Percentiles rank a stretch among this genome's conserved stretches.
Conservation (phyloP, 2,113 vertebrate genomes). For the Halichoerus grypus region DNA sequence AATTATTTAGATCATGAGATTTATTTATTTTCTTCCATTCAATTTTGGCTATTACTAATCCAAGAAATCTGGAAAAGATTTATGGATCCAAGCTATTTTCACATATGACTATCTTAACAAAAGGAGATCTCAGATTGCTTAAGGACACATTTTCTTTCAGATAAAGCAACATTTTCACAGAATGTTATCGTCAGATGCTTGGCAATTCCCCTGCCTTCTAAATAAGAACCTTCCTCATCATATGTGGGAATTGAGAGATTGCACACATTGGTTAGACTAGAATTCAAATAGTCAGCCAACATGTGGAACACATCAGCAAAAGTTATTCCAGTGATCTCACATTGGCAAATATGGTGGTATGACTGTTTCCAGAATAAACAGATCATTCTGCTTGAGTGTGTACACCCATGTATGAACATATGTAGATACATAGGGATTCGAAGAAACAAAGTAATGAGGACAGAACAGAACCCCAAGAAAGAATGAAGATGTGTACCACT, state of each 20-base stretch:
- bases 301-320: constrained; percentile 57
- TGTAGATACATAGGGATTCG: background rate
- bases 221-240: constrained; percentile 24
- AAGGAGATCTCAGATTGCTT: background rate
- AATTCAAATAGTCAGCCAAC: constrained; percentile 64
- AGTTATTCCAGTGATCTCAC: constrained; percentile 63
- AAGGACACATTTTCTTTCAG: constrained; percentile 34
- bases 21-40: constrained; percentile 13
- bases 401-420: constrained; percentile 11
- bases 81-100: background rate
- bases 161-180: background rate
- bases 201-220: background rate
- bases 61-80: constrained; percentile 22
- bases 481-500: background rate
- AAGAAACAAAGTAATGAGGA: background rate
- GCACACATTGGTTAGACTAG: background rate
- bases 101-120: background rate
- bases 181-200: constrained; percentile 24
- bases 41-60: constrained; percentile 26
- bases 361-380: constrained; percentile 62
- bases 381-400: background rate
- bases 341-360: constrained; percentile 32
- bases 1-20: background rate
- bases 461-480: background rate
- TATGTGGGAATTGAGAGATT: constrained; percentile 3